These are phyloP conservation scores for Serranus cabrilla DNA, from an alignment of 2,797 vertebrate genomes.

Conservation along the genomic window DNA sequence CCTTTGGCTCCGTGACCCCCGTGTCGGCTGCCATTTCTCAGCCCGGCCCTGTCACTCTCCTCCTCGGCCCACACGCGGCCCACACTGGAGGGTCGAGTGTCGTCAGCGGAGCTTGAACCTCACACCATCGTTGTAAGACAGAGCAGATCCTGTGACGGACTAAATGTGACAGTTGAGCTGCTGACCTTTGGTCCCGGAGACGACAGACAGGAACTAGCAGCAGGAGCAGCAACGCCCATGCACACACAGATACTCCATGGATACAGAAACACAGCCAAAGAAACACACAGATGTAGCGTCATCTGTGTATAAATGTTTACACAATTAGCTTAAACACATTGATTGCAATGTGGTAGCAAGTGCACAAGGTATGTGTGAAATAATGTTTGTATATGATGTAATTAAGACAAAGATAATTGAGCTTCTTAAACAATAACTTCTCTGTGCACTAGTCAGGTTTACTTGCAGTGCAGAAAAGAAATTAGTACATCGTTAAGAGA, in stretches of 20 bases:
- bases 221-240: constrained; percentile 21
- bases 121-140: constrained; percentile 70
- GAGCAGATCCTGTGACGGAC: constrained; percentile 75
- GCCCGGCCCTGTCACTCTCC: constrained; percentile 68
- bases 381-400: neutral
- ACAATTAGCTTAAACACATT: neutral
- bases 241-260: constrained; percentile 46
- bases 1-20: constrained; percentile 75
- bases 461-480: neutral
- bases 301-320: neutral
- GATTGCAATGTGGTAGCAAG: neutral
- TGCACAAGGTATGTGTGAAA: neutral
- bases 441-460: constrained; percentile 10
- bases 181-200: constrained; percentile 76
- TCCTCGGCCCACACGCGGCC: constrained; percentile 46
- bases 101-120: constrained; percentile 75
- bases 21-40: constrained; percentile 69
- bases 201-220: constrained; percentile 44
- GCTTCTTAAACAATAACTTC: constrained; percentile 5
- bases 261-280: constrained; percentile 22
- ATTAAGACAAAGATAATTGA: neutral
- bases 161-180: constrained; percentile 76
- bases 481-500: constrained; percentile 13
- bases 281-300: constrained; percentile 8
- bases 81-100: constrained; percentile 57